Percentiles rank a stretch among this genome's conserved stretches.
Evolutionary conservation across 2,888 invertebrate genomes (phyloP).

Genomic region (Quadroppia sp.): DNA sequence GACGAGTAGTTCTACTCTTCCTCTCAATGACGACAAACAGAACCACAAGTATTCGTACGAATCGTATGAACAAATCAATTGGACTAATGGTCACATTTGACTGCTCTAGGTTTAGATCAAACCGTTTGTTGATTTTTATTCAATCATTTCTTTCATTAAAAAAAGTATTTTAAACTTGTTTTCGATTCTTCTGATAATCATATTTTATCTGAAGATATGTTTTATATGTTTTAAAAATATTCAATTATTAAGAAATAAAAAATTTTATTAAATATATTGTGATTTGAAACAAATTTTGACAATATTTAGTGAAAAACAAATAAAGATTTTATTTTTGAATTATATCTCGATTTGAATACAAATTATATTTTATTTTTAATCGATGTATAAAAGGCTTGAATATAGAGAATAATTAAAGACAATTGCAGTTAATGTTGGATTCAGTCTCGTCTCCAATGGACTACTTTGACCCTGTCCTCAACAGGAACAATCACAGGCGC

Average conservation of each 20-base stretch:
- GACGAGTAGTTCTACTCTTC: conserved; percentile 30
- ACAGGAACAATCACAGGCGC: conserved; percentile 40
- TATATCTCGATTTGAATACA: too few relatives aligned
- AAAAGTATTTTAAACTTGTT: neutral
- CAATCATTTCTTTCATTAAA: neutral
- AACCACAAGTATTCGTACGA: conserved; percentile 19
- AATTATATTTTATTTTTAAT: too few relatives aligned
- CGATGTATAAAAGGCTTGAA: neutral
- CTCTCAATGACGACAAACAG: conserved; percentile 5
- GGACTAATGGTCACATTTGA: conserved; percentile 25
- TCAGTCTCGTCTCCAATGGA: too few relatives aligned
- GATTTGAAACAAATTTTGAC: too few relatives aligned
- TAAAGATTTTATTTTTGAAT: too few relatives aligned
- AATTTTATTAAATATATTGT: neutral
- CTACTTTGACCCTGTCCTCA: neutral
- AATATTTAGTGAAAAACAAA: too few relatives aligned
- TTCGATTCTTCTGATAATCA: too few relatives aligned
- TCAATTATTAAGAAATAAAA: too few relatives aligned
- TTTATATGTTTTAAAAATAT: too few relatives aligned
- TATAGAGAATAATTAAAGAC: too few relatives aligned
- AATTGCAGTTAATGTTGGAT: too few relatives aligned
- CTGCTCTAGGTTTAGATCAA: neutral
- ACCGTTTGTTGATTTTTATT: neutral
- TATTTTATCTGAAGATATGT: too few relatives aligned
- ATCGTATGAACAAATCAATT: neutral